phyloP scores from a whole-genome alignment of 1,140 invertebrate species.

The Drosophila neocordata region DNA sequence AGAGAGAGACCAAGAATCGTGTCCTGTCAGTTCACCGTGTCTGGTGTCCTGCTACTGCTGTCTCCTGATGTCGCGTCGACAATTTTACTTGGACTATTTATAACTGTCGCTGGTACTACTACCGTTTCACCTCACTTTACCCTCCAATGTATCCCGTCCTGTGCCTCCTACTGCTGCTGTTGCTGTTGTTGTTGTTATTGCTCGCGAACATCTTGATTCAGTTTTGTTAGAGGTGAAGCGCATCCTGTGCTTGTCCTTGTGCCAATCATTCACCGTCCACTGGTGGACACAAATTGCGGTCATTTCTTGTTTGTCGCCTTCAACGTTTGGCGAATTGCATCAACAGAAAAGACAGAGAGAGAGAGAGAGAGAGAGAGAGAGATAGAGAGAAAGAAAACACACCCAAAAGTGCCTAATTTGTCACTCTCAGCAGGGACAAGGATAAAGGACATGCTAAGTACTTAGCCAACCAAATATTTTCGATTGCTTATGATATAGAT shows the following conservation, averaged over 20 bases:
- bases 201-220: conserved; percentile 57
- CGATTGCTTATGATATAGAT: conserved; percentile 68
- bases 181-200: conserved; percentile 30
- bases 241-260: conserved; percentile 47
- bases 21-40: conserved; percentile 24
- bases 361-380: background rate
- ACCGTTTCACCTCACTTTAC: background rate
- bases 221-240: conserved; percentile 47
- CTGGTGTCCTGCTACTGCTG: conserved; percentile 2
- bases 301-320: conserved; percentile 78
- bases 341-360: background rate
- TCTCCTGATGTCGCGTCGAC: conserved; percentile 45
- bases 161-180: conserved; percentile 6
- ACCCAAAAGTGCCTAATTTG: conserved; percentile 76
- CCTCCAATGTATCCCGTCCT: conserved; percentile 11
- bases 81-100: conserved; percentile 78
- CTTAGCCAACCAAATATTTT: conserved; percentile 66
- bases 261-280: conserved; percentile 69
- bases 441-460: conserved; percentile 33
- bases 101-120: conserved; percentile 61
- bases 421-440: conserved; percentile 50
- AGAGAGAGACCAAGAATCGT: conserved; percentile 56
- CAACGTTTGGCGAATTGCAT: conserved; percentile 54
- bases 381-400: background rate
- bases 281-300: conserved; percentile 68